phyloP scores from a whole-genome alignment of 2,797 vertebrate genomes.

The Dendrocincla tyrannina region DNA sequence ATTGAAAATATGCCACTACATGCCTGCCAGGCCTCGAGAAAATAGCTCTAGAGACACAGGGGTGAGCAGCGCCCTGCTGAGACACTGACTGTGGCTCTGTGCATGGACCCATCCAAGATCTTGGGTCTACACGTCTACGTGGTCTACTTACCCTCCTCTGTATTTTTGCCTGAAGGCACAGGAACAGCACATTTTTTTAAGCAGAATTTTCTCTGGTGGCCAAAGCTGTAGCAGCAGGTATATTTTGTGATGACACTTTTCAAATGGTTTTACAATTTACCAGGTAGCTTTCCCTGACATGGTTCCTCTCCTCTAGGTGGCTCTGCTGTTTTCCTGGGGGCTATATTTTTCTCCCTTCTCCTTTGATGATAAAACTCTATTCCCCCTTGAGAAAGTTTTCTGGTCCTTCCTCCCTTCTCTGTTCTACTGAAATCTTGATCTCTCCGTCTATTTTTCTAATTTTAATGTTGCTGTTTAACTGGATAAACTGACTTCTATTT shows the following conservation, averaged over 20 bases:
- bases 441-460: neutral
- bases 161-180: neutral
- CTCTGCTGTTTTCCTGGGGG: neutral
- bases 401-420: neutral
- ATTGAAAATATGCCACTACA: slow-evolving; percentile 27
- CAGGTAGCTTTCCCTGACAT: neutral
- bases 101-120: neutral
- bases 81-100: neutral
- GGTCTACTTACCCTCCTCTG: neutral
- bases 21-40: neutral
- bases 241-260: neutral
- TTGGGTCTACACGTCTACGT: neutral
- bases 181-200: neutral
- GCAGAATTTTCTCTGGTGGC: neutral
- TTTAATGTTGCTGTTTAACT: neutral
- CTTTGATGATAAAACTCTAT: neutral
- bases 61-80: neutral
- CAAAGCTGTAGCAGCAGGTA: neutral
- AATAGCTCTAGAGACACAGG: neutral
- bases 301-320: neutral
- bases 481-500: neutral
- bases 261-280: neutral
- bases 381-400: neutral
- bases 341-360: neutral
- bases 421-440: neutral